Evolutionary conservation across 92 coral and sea anemone species (phyloP), one percentile per base, ranked within the genome.

Genomic region (Actinostola sp.): DNA sequence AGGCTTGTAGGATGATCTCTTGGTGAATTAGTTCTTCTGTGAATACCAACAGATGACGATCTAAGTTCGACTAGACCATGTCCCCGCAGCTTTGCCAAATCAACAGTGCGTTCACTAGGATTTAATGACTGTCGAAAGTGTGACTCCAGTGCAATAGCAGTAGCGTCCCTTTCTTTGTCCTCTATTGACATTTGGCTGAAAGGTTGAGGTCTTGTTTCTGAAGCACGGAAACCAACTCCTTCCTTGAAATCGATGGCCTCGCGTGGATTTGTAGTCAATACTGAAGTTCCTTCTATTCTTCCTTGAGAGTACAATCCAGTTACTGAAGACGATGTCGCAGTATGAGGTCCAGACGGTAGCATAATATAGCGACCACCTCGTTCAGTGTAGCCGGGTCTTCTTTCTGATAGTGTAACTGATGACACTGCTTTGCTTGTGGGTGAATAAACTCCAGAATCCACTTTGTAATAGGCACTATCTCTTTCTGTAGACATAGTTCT

Each of bases 11-110:
- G 48, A 36, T 15, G 56, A 53, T 50, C 61, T 27, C 59, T 5
- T 51, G 73, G 55, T 10, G 80, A 57, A 38, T 55, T 58, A 24
- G 58, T 31, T 33, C 61, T 71, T 39, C 54, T 63, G 12, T 71
- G 33, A 10, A 58, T 49, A 32, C 28, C 61, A 12, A 48, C 51
- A 29, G 70, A 32, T 50, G 75, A 69, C 24, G 78, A 71, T 0
- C 80, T 71, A n/a, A 84, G 59, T 32, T 84, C 89, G 17, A 84
- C 42, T 12, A 84, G 64, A 11, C 89, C 88, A 15, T 66, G 73
- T 12, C 60, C 61, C 31, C 38, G 63, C 16, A 78, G 63, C 30
- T 39, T 64, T 12, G 39, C 71, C 10, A 58, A 13, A 23, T 21
- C 56, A 42, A 13, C 39, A 8, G 54, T 14, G 0, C 38, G 53